Evolutionary conservation across 2,113 vertebrate species (phyloP).

Genomic region (Plecturocebus donacophilus): DNA sequence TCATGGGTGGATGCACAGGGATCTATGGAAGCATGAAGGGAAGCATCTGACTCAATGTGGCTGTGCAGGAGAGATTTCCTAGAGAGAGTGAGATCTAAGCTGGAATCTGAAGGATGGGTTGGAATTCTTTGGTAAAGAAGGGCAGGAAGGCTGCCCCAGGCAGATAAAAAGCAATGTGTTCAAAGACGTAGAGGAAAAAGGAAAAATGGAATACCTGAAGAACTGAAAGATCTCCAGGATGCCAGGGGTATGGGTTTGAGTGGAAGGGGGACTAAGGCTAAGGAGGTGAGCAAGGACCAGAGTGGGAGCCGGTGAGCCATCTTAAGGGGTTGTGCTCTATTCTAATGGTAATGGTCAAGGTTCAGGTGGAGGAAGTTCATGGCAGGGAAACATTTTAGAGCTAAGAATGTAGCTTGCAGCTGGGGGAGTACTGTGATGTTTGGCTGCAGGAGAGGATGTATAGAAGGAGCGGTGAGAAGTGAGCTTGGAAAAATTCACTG

Average conservation of each 20-base stretch:
- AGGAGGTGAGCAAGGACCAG: background rate
- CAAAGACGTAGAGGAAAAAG: background rate
- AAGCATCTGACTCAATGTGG: background rate
- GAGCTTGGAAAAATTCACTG: accelerated
- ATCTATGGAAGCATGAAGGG: background rate
- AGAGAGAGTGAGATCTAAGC: background rate
- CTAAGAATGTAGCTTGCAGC: too few species aligned
- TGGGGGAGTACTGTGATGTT: background rate
- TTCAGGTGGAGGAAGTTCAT: background rate
- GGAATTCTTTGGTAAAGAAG: background rate
- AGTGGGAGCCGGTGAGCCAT: background rate
- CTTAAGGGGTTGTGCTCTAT: background rate
- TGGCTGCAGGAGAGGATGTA: background rate
- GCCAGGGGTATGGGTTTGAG: too few species aligned
- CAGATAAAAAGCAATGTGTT: background rate
- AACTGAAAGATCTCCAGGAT: background rate
- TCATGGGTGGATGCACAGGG: background rate
- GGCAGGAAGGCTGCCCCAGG: background rate
- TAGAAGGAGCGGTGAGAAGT: background rate
- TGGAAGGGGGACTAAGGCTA: background rate
- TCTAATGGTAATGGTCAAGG: background rate
- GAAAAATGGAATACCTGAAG: background rate
- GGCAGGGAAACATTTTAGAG: background rate
- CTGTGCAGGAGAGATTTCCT: background rate
- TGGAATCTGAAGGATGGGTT: background rate